Conservation (phyloP, 2,113 vertebrate genomes). For the Galemys pyrenaicus region DNA sequence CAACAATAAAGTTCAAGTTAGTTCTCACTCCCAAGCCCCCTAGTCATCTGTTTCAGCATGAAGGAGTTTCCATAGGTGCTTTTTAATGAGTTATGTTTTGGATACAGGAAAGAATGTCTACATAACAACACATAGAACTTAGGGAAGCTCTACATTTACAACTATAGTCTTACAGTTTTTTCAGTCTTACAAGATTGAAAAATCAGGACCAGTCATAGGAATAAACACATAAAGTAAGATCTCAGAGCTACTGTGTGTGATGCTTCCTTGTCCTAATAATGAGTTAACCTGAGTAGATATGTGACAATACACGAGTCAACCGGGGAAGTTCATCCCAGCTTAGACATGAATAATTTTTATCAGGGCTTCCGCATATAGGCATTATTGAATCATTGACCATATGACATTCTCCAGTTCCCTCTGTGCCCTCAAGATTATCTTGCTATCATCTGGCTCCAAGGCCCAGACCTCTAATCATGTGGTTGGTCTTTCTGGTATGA, state of each 20-base stretch:
- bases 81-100: neutral
- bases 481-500: neutral
- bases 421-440: neutral
- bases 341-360: neutral
- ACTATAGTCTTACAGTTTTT: neutral
- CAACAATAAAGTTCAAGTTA: neutral
- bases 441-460: neutral
- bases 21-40: neutral
- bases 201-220: neutral
- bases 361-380: neutral
- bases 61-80: neutral
- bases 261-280: neutral
- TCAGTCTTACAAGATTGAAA: neutral
- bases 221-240: neutral
- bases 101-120: neutral
- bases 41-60: neutral
- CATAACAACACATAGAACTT: neutral
- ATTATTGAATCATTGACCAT: neutral
- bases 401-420: neutral
- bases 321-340: neutral
- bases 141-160: neutral
- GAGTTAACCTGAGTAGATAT: neutral
- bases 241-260: too few species aligned
- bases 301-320: neutral
- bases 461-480: neutral